A percentile compares a stretch with the other conserved stretches of the same genome.
Conservation (phyloP, 92 coral and sea anemone species). For the Hydrozoanthus gracilis region DNA sequence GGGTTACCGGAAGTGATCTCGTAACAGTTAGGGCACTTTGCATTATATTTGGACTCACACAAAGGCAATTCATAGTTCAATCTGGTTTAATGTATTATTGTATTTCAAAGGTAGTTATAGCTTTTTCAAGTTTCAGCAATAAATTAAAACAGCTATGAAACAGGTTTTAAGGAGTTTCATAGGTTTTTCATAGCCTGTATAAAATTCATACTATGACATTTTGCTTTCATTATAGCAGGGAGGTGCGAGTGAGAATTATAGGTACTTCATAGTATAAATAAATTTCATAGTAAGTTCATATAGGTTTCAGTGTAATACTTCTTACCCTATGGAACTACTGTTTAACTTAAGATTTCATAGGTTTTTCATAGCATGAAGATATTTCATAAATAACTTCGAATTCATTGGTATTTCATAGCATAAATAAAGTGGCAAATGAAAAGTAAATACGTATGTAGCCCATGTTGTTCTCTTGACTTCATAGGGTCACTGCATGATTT, state of each 20-base stretch:
- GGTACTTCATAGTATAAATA: not conserved
- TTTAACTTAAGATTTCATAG: not conserved
- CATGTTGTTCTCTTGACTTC: too few species aligned
- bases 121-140: slow-evolving; percentile 16
- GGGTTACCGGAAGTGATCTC: too few species aligned
- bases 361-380: not conserved
- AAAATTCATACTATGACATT: too few species aligned
- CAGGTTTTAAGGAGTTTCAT: slow-evolving; percentile 16
- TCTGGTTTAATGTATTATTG: too few species aligned
- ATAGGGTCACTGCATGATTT: too few species aligned
- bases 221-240: not conserved
- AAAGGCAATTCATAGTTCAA: too few species aligned
- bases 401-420: too few species aligned
- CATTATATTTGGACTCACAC: slow-evolving; percentile 1
- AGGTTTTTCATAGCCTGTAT: slow-evolving; percentile 16
- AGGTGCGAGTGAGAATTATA: too few species aligned
- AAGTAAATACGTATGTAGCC: too few species aligned
- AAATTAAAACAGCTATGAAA: slow-evolving; percentile 15
- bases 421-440: too few species aligned
- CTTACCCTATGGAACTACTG: too few species aligned
- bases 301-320: slow-evolving; percentile 7
- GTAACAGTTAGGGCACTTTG: slow-evolving; percentile 8
- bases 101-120: slow-evolving; percentile 15
- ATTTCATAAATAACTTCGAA: not conserved
- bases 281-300: slow-evolving; percentile 3